These are phyloP conservation scores for Anguilla rostrata DNA, from an alignment of 2,113 vertebrate species.

Conservation along the genomic window DNA sequence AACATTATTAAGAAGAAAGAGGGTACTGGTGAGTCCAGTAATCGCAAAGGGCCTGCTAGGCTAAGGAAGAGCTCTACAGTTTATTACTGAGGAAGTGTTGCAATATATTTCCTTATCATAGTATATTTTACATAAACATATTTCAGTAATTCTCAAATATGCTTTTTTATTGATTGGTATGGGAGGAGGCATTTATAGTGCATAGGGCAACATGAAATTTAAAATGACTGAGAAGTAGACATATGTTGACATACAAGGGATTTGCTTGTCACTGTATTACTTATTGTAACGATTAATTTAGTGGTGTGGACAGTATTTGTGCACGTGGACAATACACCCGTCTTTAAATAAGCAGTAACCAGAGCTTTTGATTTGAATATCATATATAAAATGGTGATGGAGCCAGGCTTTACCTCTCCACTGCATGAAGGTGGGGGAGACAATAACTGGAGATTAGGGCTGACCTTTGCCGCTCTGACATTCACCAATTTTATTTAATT, in stretches of 20 bases:
- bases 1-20: not conserved
- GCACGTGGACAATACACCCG: not conserved
- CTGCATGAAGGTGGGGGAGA: slow-evolving; percentile 29
- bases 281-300: not conserved
- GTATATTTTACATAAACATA: not conserved
- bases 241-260: not conserved
- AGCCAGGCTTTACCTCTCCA: not conserved
- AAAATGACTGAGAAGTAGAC: not conserved
- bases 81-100: not conserved
- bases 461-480: slow-evolving; percentile 79
- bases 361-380: not conserved
- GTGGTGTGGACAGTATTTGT: not conserved
- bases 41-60: too few relatives aligned
- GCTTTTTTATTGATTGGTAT: too few relatives aligned
- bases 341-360: not conserved
- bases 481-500: slow-evolving; percentile 80
- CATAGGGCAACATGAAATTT: not conserved
- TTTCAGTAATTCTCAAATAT: too few relatives aligned
- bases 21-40: not conserved
- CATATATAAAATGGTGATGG: slow-evolving; percentile 1
- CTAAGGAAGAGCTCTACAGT: not conserved
- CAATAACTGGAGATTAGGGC: slow-evolving; percentile 66
- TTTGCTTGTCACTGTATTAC: too few relatives aligned
- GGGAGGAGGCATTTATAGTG: too few relatives aligned
- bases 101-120: too few relatives aligned